Evolutionary conservation across 2,797 vertebrate genomes (phyloP).

Genomic region (Tarsius wallacei): DNA sequence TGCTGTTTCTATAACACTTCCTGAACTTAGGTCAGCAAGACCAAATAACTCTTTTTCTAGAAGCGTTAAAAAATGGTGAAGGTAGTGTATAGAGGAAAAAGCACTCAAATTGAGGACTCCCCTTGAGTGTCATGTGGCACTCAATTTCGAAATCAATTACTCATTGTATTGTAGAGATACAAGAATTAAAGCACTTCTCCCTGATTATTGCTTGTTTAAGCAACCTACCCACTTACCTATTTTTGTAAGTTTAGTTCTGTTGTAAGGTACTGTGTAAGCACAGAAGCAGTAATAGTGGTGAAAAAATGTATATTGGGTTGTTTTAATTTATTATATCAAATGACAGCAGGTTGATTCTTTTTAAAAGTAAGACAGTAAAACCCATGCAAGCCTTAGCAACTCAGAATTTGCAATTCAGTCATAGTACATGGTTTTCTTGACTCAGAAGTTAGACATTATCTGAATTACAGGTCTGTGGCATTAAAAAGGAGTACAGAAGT

Average conservation of each 20-base stretch:
- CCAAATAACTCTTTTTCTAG: conserved; percentile 22
- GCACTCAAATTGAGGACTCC: conserved; percentile 1
- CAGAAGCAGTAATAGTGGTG: conserved; percentile 42
- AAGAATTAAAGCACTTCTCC: conserved; percentile 58
- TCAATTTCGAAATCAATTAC: conserved; percentile 28
- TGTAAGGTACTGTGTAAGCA: conserved; percentile 31
- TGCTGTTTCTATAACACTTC: conserved; percentile 20
- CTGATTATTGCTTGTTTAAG: conserved; percentile 21
- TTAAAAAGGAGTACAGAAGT: conserved; percentile 60
- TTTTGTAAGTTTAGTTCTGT: conserved; percentile 46
- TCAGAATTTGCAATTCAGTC: conserved; percentile 39
- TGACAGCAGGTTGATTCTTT: conserved; percentile 17
- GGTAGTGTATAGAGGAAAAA: neutral
- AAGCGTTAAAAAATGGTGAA: conserved; percentile 13
- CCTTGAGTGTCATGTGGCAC: neutral
- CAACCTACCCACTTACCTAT: neutral
- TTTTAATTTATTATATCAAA: conserved; percentile 52
- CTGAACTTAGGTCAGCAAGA: neutral
- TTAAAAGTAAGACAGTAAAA: conserved; percentile 52
- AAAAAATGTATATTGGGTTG: conserved; percentile 6
- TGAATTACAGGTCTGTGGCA: conserved; percentile 50
- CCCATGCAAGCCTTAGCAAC: neutral
- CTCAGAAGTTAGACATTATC: conserved; percentile 42
- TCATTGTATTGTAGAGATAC: neutral
- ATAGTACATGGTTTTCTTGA: conserved; percentile 53